Conservation (phyloP, 2,797 vertebrate genomes). For the Pteropus rufus region DNA sequence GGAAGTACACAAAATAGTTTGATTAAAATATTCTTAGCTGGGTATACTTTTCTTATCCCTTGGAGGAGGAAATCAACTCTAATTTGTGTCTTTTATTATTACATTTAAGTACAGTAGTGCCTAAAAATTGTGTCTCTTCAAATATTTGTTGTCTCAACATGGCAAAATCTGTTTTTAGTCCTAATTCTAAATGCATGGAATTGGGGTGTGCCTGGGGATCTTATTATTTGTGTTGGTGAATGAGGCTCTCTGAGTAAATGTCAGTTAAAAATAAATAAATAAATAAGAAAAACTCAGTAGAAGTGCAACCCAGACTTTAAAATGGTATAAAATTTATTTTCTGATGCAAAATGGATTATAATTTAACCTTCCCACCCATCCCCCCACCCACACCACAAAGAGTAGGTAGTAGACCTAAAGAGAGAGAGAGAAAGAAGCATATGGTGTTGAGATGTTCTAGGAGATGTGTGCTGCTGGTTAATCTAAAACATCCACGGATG, state of each 20-base stretch:
- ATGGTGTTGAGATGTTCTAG: accelerated
- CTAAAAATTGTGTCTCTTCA: background rate
- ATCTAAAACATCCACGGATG: accelerated
- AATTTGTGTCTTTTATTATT: background rate
- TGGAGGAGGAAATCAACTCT: background rate
- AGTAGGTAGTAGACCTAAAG: background rate
- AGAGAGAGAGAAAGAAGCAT: background rate
- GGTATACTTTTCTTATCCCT: background rate
- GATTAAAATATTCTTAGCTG: slow-evolving; percentile 15
- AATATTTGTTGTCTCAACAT: background rate
- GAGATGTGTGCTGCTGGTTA: background rate
- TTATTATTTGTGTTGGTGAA: background rate
- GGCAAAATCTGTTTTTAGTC: slow-evolving; percentile 14
- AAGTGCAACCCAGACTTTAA: background rate
- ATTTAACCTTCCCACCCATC: background rate
- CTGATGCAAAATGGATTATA: background rate
- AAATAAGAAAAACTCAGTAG: background rate
- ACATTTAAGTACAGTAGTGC: background rate
- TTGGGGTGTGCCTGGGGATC: background rate
- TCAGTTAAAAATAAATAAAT: background rate
- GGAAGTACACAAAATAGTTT: background rate
- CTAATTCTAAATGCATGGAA: background rate
- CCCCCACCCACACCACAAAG: background rate
- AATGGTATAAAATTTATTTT: background rate
- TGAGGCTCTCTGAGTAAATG: slow-evolving; percentile 27